These are phyloP conservation scores for Aphodius granarius DNA, from an alignment of 2,888 invertebrate species.

Conservation along the genomic window DNA sequence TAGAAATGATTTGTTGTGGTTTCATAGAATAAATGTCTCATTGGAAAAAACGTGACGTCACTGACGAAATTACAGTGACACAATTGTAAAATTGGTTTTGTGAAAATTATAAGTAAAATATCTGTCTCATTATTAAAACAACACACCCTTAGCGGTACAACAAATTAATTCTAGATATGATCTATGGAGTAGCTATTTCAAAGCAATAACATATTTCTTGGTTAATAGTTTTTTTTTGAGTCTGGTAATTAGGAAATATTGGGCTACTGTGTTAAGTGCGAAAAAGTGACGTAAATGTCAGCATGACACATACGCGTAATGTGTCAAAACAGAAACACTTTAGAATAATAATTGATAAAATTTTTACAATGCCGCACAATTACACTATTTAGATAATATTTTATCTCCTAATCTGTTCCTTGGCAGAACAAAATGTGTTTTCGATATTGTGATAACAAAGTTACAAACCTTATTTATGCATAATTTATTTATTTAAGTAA, in stretches of 20 bases:
- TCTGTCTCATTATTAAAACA: too few relatives aligned
- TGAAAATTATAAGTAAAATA: too few relatives aligned
- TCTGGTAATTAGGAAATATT: neutral
- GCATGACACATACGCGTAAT: constrained; percentile 8
- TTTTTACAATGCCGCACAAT: constrained; percentile 25
- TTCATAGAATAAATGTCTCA: too few relatives aligned
- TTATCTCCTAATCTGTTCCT: constrained; percentile 28
- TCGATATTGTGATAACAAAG: constrained; percentile 23
- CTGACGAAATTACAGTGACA: too few relatives aligned
- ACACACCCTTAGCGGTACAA: too few relatives aligned
- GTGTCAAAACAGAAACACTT: constrained; percentile 11
- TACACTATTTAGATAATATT: constrained; percentile 25
- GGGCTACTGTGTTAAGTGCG: neutral
- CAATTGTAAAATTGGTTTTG: too few relatives aligned
- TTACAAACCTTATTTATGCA: constrained; percentile 17
- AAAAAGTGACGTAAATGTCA: neutral
- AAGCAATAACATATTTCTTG: too few relatives aligned
- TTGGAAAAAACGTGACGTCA: too few relatives aligned
- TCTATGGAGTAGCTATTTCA: too few relatives aligned
- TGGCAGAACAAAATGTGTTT: constrained; percentile 22
- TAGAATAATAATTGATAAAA: constrained; percentile 5
- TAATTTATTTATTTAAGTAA: constrained; percentile 24
- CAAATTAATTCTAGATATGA: too few relatives aligned
- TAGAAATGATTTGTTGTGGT: too few relatives aligned
- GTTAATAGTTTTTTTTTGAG: neutral